Percentiles rank a stretch among this genome's conserved stretches.
Evolutionary conservation across 1,140 invertebrate genomes (phyloP).

Genomic region (Meloidogyne hapla): DNA sequence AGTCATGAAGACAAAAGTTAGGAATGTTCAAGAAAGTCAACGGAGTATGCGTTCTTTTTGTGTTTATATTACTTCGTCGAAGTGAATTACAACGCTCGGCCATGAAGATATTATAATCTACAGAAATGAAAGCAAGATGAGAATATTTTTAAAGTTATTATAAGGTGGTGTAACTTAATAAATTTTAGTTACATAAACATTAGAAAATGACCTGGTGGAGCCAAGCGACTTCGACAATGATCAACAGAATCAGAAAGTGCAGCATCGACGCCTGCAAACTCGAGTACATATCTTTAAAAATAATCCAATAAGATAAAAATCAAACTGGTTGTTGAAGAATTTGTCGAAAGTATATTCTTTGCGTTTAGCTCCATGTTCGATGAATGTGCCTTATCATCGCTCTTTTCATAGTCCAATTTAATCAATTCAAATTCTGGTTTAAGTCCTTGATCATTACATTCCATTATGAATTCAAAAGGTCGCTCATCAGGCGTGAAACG

Average conservation of each 20-base stretch:
- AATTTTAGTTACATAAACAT: too few species aligned
- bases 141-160: too few species aligned
- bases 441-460: slow-evolving; percentile 23
- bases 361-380: not conserved
- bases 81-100: slow-evolving; percentile 41
- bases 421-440: slow-evolving; percentile 34
- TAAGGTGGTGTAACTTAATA: too few species aligned
- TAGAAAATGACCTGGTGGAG: slow-evolving; percentile 14
- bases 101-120: slow-evolving; percentile 38
- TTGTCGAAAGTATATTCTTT: not conserved
- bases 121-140: too few species aligned
- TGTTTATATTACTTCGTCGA: not conserved
- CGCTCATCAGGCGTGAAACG: slow-evolving; percentile 15
- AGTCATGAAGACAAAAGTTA: slow-evolving; percentile 15
- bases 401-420: slow-evolving; percentile 3
- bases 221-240: not conserved
- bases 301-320: not conserved
- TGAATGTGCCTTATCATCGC: not conserved
- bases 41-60: slow-evolving; percentile 11
- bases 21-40: slow-evolving; percentile 19
- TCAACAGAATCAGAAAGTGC: not conserved
- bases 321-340: slow-evolving; percentile 7
- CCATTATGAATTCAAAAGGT: slow-evolving; percentile 25
- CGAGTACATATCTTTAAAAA: not conserved
- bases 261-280: not conserved